Conservation (phyloP, 2,888 invertebrate genomes). For the Epicampocera succincta region DNA sequence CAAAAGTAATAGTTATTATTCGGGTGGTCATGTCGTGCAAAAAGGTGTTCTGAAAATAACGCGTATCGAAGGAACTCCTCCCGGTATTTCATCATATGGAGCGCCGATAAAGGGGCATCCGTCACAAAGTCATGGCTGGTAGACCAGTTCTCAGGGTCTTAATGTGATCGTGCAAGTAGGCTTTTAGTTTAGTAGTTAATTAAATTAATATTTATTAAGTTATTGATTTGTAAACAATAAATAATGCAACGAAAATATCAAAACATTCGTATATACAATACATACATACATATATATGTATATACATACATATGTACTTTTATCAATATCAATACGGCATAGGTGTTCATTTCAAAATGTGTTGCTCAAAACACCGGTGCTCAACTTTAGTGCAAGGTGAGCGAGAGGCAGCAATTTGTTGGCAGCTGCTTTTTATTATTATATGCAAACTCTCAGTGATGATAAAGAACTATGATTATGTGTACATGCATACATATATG, state of each 20-base stretch:
- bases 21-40: slow-evolving; percentile 77
- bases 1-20: slow-evolving; percentile 70
- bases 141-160: slow-evolving; percentile 26
- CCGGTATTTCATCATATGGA: slow-evolving; percentile 9
- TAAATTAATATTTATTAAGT: slow-evolving; percentile 30
- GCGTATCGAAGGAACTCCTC: slow-evolving; percentile 52
- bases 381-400: too few species aligned
- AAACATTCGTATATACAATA: too few species aligned
- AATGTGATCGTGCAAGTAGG: slow-evolving; percentile 40
- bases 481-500: too few species aligned
- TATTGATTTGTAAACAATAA: slow-evolving; percentile 12
- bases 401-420: too few species aligned
- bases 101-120: slow-evolving; percentile 12
- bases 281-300: too few species aligned
- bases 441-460: too few species aligned
- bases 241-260: not conserved
- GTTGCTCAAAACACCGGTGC: too few species aligned
- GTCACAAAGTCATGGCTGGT: slow-evolving; percentile 51
- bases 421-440: too few species aligned
- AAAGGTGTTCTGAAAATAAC: slow-evolving; percentile 75
- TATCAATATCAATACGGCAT: too few species aligned
- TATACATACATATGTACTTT: too few species aligned
- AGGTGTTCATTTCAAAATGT: too few species aligned
- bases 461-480: too few species aligned
- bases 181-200: slow-evolving; percentile 47